Base-by-base conservation (phyloP, 1,140 invertebrate species). In the Temnothorax longispinosus region DNA sequence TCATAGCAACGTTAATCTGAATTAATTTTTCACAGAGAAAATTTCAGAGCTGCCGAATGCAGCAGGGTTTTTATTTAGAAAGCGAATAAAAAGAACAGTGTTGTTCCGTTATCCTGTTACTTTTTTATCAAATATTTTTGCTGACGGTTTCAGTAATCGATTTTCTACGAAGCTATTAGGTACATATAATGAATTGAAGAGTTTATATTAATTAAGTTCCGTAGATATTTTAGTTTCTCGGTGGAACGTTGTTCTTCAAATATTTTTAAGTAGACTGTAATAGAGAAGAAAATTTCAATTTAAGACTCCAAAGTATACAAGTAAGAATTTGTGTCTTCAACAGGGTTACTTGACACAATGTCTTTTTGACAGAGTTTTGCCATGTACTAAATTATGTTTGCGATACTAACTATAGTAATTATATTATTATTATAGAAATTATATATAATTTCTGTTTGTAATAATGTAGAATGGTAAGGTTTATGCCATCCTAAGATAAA, bases 171-270 rank as follows among this genome's bases (percentile, higher is more conserved):
- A 54, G 32, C 18, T 58, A 54, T 38, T 54, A 54, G n/a, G 5
- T 54, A 27, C 27, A 27, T 27, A 38, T 75, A 56, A 74, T 74
- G 11, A 58, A 75, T 56, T 21, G 35, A 54, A 54, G 52, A 75
- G 10, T 41, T 54, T 56, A 8, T n/a, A 58, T 41, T 75, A 75
- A 56, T 56, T 13, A 56, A 74, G 18, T 32, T 21, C 32, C 10
- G 4, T 38, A 0, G 3, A 52, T 32, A 72, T 69, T 41, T 50
- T 69, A 21, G 15, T 13, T 74, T 18, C 10, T 18, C 10, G 18
- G 15, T 35, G 7, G 21, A 58, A 41, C 1, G 6, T 35, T 75
- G 5, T 38, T 13, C 13, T 56, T 56, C 50, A 54, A 72, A n/a
- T 56, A 75, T 11, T 74, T 38, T 41, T 35, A 35, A 67, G 18